Conservation (phyloP, 2,113 vertebrate species). For the Thunnus thynnus region DNA sequence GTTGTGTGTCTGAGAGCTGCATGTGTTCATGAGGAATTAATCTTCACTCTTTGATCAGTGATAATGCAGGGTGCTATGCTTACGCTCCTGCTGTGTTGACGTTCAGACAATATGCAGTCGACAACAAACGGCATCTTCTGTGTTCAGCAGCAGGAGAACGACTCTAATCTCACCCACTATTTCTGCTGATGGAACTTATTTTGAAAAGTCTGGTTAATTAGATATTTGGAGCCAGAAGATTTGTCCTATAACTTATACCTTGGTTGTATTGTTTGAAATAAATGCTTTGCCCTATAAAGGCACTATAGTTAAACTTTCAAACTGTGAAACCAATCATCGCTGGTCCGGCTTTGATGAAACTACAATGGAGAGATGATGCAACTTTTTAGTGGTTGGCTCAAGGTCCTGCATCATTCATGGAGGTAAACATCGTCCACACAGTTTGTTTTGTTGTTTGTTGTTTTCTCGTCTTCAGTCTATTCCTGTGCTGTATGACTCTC, state of each 20-base stretch:
- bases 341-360: constrained; percentile 39
- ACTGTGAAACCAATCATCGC: neutral
- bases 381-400: constrained; percentile 17
- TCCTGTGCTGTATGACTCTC: constrained; percentile 21
- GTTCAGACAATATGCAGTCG: constrained; percentile 38
- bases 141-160: constrained; percentile 28
- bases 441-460: constrained; percentile 41
- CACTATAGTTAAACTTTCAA: constrained; percentile 16
- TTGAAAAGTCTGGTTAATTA: neutral
- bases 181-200: neutral
- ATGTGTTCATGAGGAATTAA: constrained; percentile 48
- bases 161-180: neutral
- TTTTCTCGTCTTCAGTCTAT: constrained; percentile 34
- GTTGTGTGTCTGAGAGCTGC: constrained; percentile 37
- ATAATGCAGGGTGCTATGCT: constrained; percentile 7
- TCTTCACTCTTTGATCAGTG: constrained; percentile 61
- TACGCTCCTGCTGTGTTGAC: constrained; percentile 28
- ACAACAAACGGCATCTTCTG: constrained; percentile 45
- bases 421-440: constrained; percentile 20
- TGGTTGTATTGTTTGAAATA: neutral
- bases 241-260: neutral
- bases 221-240: no score
- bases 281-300: neutral
- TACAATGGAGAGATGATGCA: constrained; percentile 44
- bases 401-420: constrained; percentile 20